phyloP scores from a whole-genome alignment of 2,797 vertebrate species.

The Gallinago solitaria region DNA sequence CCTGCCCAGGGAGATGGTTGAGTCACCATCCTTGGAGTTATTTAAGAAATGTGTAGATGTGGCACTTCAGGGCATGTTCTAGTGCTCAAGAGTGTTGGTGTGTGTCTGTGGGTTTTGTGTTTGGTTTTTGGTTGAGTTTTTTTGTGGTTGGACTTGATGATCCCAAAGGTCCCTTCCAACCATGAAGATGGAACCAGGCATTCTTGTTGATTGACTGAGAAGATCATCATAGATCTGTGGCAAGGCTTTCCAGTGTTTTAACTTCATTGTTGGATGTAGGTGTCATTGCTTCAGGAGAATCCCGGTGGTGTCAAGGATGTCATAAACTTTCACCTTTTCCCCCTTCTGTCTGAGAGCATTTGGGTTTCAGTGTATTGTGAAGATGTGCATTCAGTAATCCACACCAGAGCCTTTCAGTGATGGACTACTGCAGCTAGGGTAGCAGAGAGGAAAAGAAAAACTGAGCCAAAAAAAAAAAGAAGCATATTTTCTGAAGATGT shows the following conservation, averaged over 20 bases:
- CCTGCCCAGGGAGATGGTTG: no score
- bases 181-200: not conserved
- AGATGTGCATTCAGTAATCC: rapidly evolving
- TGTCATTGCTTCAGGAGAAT: not conserved
- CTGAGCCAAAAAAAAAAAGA: not conserved
- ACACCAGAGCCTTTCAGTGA: not conserved
- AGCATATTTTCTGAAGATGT: not conserved
- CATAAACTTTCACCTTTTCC: not conserved
- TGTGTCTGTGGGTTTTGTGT: no score
- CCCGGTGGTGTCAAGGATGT: not conserved
- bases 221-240: not conserved
- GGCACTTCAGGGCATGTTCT: no score
- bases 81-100: no score
- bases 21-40: no score
- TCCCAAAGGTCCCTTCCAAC: no score
- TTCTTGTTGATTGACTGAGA: not conserved
- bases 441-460: not conserved
- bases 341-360: not conserved
- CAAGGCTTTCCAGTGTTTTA: not conserved
- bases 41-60: no score
- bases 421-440: not conserved
- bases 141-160: no score
- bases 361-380: not conserved
- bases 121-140: no score
- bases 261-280: not conserved